phyloP scores from a whole-genome alignment of 2,113 vertebrate genomes.

The Erpornis zantholeuca region DNA sequence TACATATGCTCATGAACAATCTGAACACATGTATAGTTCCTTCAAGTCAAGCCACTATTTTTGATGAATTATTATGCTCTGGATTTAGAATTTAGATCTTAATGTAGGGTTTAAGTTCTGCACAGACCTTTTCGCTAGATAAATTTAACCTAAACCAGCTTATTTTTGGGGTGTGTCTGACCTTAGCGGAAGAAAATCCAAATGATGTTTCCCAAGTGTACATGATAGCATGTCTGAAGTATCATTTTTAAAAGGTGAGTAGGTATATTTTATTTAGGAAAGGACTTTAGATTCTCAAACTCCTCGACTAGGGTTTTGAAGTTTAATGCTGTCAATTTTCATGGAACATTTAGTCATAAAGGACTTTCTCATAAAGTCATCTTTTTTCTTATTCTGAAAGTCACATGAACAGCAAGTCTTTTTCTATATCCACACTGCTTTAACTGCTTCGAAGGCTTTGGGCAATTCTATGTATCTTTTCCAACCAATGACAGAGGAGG shows the following conservation, averaged over 20 bases:
- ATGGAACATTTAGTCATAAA: slow-evolving; percentile 22
- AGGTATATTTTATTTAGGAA: not conserved
- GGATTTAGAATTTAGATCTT: not conserved
- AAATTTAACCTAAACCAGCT: not conserved
- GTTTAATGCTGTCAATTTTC: not conserved
- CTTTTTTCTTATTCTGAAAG: not conserved
- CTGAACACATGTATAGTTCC: not conserved
- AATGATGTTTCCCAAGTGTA: not conserved
- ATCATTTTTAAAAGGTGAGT: not conserved
- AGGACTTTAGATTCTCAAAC: not conserved
- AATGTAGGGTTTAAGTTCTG: not conserved
- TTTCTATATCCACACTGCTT: not conserved
- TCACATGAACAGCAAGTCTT: not conserved
- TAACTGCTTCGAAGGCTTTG: not conserved
- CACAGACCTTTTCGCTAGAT: not conserved
- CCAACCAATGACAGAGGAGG: not conserved
- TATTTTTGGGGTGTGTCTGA: not conserved
- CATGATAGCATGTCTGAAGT: not conserved
- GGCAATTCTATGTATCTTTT: not conserved
- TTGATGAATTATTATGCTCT: not conserved
- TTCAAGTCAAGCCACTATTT: not conserved
- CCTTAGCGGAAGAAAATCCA: not conserved
- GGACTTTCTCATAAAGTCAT: not conserved
- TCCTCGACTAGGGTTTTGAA: not conserved
- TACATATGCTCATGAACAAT: not conserved